phyloP scores from a whole-genome alignment of 1,140 invertebrate species.

The Thaumetopoea pityocampa region DNA sequence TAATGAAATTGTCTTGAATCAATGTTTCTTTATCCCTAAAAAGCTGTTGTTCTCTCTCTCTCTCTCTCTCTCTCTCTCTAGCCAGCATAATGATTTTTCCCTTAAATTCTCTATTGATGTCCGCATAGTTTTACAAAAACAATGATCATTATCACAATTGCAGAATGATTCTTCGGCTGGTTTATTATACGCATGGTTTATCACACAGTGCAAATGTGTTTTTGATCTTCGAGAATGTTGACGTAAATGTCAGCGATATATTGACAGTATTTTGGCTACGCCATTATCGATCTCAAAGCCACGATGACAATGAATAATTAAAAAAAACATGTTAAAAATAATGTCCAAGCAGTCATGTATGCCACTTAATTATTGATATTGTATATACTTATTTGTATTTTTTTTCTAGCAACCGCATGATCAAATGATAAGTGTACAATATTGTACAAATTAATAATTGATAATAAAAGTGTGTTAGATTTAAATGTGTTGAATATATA shows the following conservation, averaged over 20 bases:
- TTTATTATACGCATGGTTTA: too few species aligned
- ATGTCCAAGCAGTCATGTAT: constrained; percentile 3
- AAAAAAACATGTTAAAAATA: neutral
- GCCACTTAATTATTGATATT: constrained; percentile 6
- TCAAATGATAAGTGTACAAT: constrained; percentile 18
- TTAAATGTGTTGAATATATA: constrained; percentile 15
- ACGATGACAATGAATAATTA: constrained; percentile 3
- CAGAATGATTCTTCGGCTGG: too few species aligned
- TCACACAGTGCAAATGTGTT: neutral
- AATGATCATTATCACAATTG: too few species aligned
- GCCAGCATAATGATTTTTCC: too few species aligned
- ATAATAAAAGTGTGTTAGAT: constrained; percentile 15
- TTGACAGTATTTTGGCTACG: neutral
- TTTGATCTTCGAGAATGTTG: constrained; percentile 6
- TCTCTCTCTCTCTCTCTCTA: too few species aligned
- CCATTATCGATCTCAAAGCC: constrained; percentile 12
- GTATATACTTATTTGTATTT: constrained; percentile 8
- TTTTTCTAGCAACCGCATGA: constrained; percentile 10
- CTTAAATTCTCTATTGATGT: too few species aligned
- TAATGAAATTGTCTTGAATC: too few species aligned
- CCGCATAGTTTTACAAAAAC: too few species aligned
- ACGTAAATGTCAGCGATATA: constrained; percentile 5
- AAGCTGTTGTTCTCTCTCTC: too few species aligned
- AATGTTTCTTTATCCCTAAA: too few species aligned
- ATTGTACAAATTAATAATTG: constrained; percentile 15